Evolutionary conservation across 2,888 invertebrate species (phyloP), one percentile per base, ranked within the genome.

Genomic region (Vesta saturnalis): DNA sequence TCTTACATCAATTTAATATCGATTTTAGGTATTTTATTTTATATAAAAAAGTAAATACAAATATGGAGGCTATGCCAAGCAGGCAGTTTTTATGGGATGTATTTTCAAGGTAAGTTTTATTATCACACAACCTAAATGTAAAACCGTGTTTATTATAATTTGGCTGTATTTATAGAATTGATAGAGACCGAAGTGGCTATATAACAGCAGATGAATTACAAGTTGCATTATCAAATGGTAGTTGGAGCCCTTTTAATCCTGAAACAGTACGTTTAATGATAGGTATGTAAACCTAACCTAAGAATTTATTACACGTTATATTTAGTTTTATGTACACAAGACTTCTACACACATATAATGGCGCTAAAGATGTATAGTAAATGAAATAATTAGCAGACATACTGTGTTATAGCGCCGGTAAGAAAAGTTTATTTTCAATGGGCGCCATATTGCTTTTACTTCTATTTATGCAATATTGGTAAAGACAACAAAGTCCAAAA

Each of bases 181-280:
- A 94, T 78, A 91, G 89, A 80, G 94, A 94, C 81, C 87, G 90
- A 70, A 96, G 96, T 83, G 97, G 97, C 0, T 89, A 90, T 74
- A 97, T 97, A 73, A 93, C 94, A 69, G 92, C 93, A 0, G 91
- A 93, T 82, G 97, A 98, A 85, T 86, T 98, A 52, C 96, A 96
- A 83, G 87, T 90, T 72, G 97, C 97, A 3, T 87, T 99, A 4
- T 96, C 96, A 0, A 99, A 99, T 87, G 98, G 97, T 8, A 97
- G 98, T 43, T 99, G 97, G 97, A 94, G 94, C 65, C 93, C 98
- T 0, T 99, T 99, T 80, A 99, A 99, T 83, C 96, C 97, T 16
- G 98, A 99, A 87, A 99, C 99, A 30, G 94, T 98, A 22, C 87
- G 97, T 55, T 88, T 97, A 46, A 97, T 97, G 97, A 97, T 97